A percentile compares a stretch with the other conserved stretches of the same genome.
phyloP scores from a whole-genome alignment of 2,113 vertebrate genomes.

The Phalacrocorax carbo region DNA sequence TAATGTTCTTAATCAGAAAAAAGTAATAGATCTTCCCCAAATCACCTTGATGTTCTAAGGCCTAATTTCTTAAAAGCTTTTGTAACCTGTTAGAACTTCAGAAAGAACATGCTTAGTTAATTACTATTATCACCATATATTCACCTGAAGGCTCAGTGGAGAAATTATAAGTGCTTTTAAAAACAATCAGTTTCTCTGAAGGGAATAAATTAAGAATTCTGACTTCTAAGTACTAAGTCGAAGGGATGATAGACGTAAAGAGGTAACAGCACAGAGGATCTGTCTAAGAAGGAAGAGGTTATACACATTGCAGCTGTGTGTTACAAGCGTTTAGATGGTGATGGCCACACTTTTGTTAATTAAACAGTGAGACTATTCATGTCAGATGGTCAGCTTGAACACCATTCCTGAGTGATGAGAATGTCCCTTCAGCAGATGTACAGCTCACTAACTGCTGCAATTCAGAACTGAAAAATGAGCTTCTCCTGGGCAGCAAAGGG shows the following conservation, averaged over 20 bases:
- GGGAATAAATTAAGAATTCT: not conserved
- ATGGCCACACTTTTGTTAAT: not conserved
- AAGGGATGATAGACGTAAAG: not conserved
- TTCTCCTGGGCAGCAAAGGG: not conserved
- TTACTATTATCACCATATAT: not conserved
- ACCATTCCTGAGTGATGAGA: not conserved
- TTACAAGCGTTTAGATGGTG: not conserved
- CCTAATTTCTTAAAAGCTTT: not conserved
- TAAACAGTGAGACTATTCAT: not conserved
- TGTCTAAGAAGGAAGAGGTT: not conserved
- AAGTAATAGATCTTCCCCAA: not conserved
- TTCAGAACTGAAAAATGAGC: not conserved
- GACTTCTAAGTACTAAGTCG: not conserved
- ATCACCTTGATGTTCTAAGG: not conserved
- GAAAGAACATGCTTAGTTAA: not conserved
- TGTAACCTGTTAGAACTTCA: not conserved
- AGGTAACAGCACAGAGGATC: not conserved
- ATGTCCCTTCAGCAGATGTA: not conserved
- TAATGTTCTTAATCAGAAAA: not conserved
- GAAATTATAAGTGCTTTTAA: not conserved
- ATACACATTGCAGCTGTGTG: rapidly evolving
- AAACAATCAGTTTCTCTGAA: not conserved
- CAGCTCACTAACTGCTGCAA: not conserved
- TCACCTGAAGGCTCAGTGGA: not conserved
- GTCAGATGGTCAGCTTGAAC: not conserved